These are phyloP conservation scores for Pteronotus mesoamericanus DNA, from an alignment of 2,797 vertebrate species.

Conservation along the genomic window DNA sequence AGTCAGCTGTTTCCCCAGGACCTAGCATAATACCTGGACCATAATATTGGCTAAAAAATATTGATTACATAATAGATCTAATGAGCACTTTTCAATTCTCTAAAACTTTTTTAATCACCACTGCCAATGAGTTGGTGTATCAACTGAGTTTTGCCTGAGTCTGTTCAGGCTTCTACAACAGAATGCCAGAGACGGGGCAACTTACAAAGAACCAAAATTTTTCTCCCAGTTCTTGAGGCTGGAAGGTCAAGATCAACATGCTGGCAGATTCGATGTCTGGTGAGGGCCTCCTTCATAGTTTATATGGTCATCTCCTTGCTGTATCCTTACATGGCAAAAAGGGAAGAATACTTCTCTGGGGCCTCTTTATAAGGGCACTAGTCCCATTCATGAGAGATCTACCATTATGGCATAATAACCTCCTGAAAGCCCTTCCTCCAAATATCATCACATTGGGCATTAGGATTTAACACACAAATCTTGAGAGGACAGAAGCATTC, in stretches of 20 bases:
- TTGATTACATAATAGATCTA: not conserved
- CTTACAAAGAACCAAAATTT: not conserved
- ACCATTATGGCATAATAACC: not conserved
- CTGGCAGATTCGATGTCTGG: not conserved
- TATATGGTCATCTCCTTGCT: not conserved
- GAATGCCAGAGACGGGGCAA: not conserved
- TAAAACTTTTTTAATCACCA: not conserved
- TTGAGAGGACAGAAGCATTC: not conserved
- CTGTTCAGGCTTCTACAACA: not conserved
- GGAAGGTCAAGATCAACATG: not conserved
- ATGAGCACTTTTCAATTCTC: not conserved
- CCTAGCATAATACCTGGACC: not conserved
- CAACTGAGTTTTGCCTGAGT: not conserved
- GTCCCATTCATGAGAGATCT: not conserved
- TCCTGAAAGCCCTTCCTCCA: not conserved
- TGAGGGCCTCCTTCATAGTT: not conserved
- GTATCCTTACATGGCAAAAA: not conserved
- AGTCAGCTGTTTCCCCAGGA: not conserved
- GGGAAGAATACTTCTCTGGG: not conserved
- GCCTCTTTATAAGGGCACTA: not conserved
- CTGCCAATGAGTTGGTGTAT: not conserved
- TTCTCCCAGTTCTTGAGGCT: not conserved
- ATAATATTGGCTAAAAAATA: not conserved
- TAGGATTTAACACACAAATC: not conserved
- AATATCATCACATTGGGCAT: not conserved